Base-by-base conservation (phyloP, 2,888 invertebrate genomes). In the Coecobrya sp. region DNA sequence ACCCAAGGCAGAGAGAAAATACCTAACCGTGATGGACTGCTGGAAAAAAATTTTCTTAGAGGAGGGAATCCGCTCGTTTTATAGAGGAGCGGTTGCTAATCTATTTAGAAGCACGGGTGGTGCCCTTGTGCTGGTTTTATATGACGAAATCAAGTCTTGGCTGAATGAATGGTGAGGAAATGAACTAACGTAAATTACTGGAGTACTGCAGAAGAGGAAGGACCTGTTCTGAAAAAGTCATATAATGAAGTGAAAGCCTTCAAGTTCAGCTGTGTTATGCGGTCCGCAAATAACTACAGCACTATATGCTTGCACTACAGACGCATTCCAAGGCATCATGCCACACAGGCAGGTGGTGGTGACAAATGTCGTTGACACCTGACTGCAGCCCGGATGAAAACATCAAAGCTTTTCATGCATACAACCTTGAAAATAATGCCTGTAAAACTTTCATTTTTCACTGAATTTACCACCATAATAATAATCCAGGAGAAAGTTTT, bases 51-150 rank as follows among this genome's bases (percentile, higher is more conserved):
- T 97, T 93, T 93, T 96, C 94, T 95, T 95, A 93, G 95, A 95
- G 89, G 97, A 97, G 95, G 97, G 96, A 90, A 95, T 95, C 93
- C 95, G 95, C 94, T 96, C 96, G 65, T 96, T 97, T 95, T 96
- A 96, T 96, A 96, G 96, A 95, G 97, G 96, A 73, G 96, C 96
- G 19, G 95, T 96, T 91, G 96, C 96, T 86, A 96, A 96, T 94
- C 95, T 96, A 45, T 95, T 96, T 68, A 95, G 96, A 94, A 96
- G 96, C 88, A 96, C 96, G 92, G 96, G 96, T 92, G 96, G 96
- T 88, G 96, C 96, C 87, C 95, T 96, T 49, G 96, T 96, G 16
- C 95, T 96, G 49, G 96, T 96, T 84, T 95, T 96, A 93, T 96
- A 96, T 94, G 96, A 96, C 94, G 96, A 96, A 95, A 95, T 96